Evolutionary conservation across 2,113 vertebrate species (phyloP), one percentile per base, ranked within the genome.

Genomic region (Nothoprocta pentlandii): DNA sequence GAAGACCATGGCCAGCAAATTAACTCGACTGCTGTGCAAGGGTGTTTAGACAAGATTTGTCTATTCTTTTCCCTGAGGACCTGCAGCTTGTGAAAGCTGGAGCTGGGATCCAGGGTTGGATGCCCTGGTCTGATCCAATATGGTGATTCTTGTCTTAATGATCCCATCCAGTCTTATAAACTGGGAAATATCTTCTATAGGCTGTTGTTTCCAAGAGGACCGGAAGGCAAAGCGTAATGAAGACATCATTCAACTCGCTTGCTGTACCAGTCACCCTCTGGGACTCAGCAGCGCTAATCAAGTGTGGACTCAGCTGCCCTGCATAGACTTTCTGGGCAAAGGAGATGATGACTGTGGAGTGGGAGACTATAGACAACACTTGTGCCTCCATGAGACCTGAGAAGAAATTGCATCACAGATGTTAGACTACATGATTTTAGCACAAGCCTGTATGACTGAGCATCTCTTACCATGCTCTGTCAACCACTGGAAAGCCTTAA

Each of bases 371-470:
- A 77, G 96, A 97, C 84, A 99, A 95, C 94, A 98, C 98, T 86
- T 98, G 98, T 20, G 99, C 98, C 82, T 99, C 99, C 83, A 99
- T 98, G 46, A 99, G 95, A 87, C 98, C 99, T 99, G 95, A 53
- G 16, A 34, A 79, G n/a, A 76, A 61, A 34, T n/a, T 3, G 47
- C 41, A 14, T 39, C 23, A 63, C 77, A 63, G 28, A 47, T 13
- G 54, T 25, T 5, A 56, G 22, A 28, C 19, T 56, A 17, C 19
- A 15, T 22, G 28, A 42, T 26, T 25, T 26, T 36, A 75, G 15
- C 42, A 36, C 32, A 39, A 12, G 15, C 39, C 14, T 62, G 51
- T 14, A 39, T 12, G 14, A 30, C 34, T 41, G 23, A 39, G 21
- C 49, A 54, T 28, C 28, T 20, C 34, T 30, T 26, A 32, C 26